Percentiles rank a stretch among this genome's conserved stretches.
phyloP scores from a whole-genome alignment of 2,888 invertebrate genomes.

The Dinocampus coccinellae region DNA sequence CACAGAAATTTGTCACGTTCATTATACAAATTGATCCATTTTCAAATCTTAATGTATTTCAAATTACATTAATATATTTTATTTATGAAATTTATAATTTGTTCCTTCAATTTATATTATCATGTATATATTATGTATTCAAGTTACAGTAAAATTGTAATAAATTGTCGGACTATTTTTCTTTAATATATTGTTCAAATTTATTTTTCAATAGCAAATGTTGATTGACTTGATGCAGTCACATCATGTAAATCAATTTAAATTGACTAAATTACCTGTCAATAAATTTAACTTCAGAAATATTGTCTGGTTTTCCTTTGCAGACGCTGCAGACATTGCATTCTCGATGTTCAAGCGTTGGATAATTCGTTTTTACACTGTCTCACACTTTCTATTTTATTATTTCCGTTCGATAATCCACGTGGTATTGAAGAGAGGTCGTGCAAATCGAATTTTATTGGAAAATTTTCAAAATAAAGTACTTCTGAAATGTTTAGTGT shows the following conservation, averaged over 20 bases:
- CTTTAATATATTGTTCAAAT: neutral
- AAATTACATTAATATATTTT: neutral
- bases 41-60: neutral
- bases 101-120: no score
- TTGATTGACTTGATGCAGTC: neutral
- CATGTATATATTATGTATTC: neutral
- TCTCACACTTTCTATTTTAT: constrained; percentile 19
- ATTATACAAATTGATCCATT: neutral
- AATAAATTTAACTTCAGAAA: no score
- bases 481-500: neutral
- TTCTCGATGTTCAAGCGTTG: no score
- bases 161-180: neutral
- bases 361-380: constrained; percentile 40
- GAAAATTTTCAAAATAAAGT: constrained; percentile 3
- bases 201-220: neutral
- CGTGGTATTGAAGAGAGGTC: neutral
- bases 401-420: constrained; percentile 25
- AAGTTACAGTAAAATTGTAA: neutral
- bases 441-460: neutral
- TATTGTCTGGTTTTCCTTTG: constrained; percentile 22
- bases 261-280: no score
- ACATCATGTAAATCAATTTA: no score
- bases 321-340: no score
- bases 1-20: constrained; percentile 7
- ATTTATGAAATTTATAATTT: no score